Base-by-base conservation (phyloP, 1,140 invertebrate genomes). In the Dufourea novaeangliae region DNA sequence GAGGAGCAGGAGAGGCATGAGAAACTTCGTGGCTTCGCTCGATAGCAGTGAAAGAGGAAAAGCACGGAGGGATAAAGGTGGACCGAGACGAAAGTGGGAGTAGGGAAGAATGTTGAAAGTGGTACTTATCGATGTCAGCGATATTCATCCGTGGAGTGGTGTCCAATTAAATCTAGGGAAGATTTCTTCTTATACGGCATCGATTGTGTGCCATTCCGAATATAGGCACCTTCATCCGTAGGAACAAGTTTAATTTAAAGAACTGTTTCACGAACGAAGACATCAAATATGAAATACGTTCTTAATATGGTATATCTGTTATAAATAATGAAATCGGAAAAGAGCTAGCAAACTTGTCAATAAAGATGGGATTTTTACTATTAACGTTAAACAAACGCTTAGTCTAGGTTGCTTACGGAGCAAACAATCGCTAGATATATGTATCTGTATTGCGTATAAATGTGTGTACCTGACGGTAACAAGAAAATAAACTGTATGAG, bases 121-220 rank as follows among this genome's bases (percentile, higher is more conserved):
- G 82, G 75, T 82, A 74, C 82, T 83, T 83, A 79, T 83, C 82
- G 69, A 83, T 77, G 75, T 75, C 57, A 56, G 57, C 78, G 80
- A 76, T 82, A 82, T 62, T 50, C 74, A 61, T 63, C 80, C 70
- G 46, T 63, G 44, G 41, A 78, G 68, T 50, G 63, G 37, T 46
- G 72, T 46, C 80, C 67, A 83, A 83, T 83, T 78, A 83, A 82
- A 83, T 75, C 22, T n/a, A 68, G 64, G 50, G n/a, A 54, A 41
- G 57, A 73, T 59, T 2, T 25, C 61, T 12, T 62, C 22, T 7
- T 54, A 20, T 37, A 14, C 12, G 25, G 6, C 2, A 0, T n/a
- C 32, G 8, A 14, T 25, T 32, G 6, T 37, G 25, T 50, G 12
- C 17, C 2, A 5, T 37, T 37, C 25, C 46, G 46, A 20, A 6